A percentile compares a stretch with the other conserved stretches of the same genome.
These are phyloP conservation scores for Hyposoter didymator DNA, from an alignment of 2,888 invertebrate genomes.

Conservation along the genomic window DNA sequence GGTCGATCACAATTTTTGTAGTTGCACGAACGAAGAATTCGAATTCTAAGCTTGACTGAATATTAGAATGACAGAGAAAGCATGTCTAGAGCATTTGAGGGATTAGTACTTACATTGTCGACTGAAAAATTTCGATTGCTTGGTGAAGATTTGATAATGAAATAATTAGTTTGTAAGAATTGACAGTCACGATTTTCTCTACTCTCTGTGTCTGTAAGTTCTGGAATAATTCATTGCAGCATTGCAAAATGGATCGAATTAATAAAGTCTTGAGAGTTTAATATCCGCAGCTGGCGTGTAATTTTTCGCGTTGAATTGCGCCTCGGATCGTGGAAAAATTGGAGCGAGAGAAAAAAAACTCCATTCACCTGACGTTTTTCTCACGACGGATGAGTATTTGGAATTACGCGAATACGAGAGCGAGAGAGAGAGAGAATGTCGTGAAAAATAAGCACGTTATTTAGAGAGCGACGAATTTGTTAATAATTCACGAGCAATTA, in stretches of 20 bases:
- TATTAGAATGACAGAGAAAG: background rate
- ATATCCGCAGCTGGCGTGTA: constrained; percentile 68
- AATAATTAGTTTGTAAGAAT: constrained; percentile 30
- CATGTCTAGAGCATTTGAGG: background rate
- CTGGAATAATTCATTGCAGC: constrained; percentile 58
- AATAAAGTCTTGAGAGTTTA: constrained; percentile 60
- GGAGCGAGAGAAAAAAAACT: background rate
- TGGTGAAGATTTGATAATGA: background rate
- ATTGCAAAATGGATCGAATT: constrained; percentile 57
- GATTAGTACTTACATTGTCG: constrained; percentile 48
- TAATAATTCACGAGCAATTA: background rate
- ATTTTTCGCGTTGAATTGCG: constrained; percentile 49
- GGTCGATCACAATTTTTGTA: background rate
- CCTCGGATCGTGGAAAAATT: constrained; percentile 32
- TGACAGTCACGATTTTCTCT: constrained; percentile 13
- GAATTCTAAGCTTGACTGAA: background rate
- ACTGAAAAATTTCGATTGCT: background rate
- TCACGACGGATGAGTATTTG: background rate
- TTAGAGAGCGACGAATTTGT: background rate
- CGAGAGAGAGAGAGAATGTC: background rate
- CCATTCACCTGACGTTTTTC: background rate
- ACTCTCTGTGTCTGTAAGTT: background rate
- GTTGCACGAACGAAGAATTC: background rate
- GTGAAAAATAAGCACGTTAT: background rate
- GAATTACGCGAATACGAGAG: background rate